Evolutionary conservation across 2,113 vertebrate genomes (phyloP).

Genomic region (Kryptolebias marmoratus): DNA sequence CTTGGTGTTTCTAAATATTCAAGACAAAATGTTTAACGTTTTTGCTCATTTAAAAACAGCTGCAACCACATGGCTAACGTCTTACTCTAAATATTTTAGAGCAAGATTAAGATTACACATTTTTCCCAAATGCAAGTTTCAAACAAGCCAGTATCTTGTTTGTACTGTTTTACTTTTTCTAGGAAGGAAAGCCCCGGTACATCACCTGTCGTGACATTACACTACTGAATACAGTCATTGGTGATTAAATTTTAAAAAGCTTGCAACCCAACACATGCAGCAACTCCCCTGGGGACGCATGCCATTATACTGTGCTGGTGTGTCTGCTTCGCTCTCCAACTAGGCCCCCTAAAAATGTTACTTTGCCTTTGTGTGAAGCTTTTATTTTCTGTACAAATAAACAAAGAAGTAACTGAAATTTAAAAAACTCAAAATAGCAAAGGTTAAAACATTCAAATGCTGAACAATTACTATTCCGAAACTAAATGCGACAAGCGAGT

Average conservation of each 20-base stretch:
- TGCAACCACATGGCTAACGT: too few species aligned
- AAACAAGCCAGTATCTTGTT: not conserved
- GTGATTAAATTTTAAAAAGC: not conserved
- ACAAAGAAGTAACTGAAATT: not conserved
- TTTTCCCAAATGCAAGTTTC: too few species aligned
- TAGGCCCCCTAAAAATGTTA: not conserved
- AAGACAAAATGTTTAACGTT: too few species aligned
- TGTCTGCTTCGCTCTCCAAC: not conserved
- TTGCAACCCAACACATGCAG: constrained; percentile 5
- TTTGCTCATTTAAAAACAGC: too few species aligned
- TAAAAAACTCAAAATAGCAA: too few species aligned
- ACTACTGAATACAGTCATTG: not conserved
- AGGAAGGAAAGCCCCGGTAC: not conserved
- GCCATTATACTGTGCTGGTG: not conserved
- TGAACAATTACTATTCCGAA: too few species aligned
- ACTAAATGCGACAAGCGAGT: not conserved
- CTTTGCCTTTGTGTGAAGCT: not conserved
- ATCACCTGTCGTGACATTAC: not conserved
- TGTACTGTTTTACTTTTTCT: not conserved
- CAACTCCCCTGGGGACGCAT: not conserved
- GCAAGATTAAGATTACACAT: not conserved
- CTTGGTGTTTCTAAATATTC: too few species aligned
- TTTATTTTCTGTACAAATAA: not conserved
- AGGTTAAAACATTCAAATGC: too few species aligned
- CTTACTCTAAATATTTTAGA: not conserved